These are phyloP conservation scores for Diplodus sargus DNA, from an alignment of 2,797 vertebrate genomes.

Conservation along the genomic window DNA sequence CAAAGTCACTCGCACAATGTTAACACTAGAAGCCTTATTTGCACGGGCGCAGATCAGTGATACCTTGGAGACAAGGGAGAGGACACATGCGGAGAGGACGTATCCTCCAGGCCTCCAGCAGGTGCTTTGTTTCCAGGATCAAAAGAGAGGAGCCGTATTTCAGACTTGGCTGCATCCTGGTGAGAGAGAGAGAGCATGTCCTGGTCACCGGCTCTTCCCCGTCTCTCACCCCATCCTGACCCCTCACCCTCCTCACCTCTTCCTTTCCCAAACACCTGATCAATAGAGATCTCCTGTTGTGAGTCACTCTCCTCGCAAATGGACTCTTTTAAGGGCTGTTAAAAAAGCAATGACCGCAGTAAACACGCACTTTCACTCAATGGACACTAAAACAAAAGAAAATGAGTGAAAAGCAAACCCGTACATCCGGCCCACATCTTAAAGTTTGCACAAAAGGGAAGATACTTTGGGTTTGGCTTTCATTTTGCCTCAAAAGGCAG, in stretches of 20 bases:
- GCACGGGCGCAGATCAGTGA: constrained; percentile 13
- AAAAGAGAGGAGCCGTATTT: constrained; percentile 76
- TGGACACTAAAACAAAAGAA: constrained; percentile 44
- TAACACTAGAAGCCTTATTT: constrained; percentile 29
- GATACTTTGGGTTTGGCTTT: constrained; percentile 48
- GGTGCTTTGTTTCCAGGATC: constrained; percentile 74
- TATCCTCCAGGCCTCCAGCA: constrained; percentile 71
- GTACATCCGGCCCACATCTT: constrained; percentile 47
- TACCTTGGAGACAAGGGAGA: constrained; percentile 43
- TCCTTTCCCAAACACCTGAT: constrained; percentile 50
- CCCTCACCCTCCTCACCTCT: constrained; percentile 50
- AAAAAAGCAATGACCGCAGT: constrained; percentile 49
- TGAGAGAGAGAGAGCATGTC: constrained; percentile 60
- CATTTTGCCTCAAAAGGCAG: constrained; percentile 51
- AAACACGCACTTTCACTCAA: constrained; percentile 66
- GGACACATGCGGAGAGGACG: constrained; percentile 55
- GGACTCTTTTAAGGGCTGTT: constrained; percentile 28
- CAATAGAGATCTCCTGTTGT: constrained; percentile 56
- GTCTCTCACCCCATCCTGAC: constrained; percentile 68
- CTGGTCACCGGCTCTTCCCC: constrained; percentile 54
- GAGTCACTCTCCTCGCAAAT: constrained; percentile 30
- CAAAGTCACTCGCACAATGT: constrained; percentile 16
- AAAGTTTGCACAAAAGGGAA: constrained; percentile 63
- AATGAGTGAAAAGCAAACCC: constrained; percentile 45
- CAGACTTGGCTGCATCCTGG: constrained; percentile 63